Conservation (phyloP, 2,797 vertebrate species). For the Morelia viridis region DNA sequence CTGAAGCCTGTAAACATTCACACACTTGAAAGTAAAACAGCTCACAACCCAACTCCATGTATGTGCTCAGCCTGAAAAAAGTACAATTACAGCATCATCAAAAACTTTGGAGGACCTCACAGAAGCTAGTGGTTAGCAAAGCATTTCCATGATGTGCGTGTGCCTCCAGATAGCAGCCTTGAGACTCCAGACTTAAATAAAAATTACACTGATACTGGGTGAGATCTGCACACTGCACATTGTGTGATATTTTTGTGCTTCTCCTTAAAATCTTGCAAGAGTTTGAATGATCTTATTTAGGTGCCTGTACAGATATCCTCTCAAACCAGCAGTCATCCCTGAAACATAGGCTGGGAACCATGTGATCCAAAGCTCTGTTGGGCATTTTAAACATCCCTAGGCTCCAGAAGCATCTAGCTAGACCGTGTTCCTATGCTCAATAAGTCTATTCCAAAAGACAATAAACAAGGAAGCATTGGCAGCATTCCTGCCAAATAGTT, state of each 20-base stretch:
- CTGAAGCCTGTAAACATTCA: background rate
- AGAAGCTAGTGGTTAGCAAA: background rate
- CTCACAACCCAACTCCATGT: background rate
- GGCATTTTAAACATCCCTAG: background rate
- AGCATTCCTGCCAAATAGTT: background rate
- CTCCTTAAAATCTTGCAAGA: background rate
- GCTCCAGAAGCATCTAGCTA: background rate
- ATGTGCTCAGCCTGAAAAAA: background rate
- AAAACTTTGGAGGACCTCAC: background rate
- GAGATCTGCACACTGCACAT: no score
- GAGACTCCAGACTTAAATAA: no score
- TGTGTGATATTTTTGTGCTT: background rate
- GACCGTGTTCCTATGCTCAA: background rate
- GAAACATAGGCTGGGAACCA: background rate
- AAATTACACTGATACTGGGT: no score
- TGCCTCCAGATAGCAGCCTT: no score
- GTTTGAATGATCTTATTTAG: background rate
- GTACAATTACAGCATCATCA: background rate
- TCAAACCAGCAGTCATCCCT: background rate
- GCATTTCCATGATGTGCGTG: background rate
- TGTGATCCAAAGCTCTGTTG: background rate
- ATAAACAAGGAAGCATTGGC: background rate
- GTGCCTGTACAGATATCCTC: background rate
- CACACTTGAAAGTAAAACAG: background rate
- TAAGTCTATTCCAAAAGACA: background rate